Base-by-base conservation (phyloP, 2,888 invertebrate species). In the Philaethria dido region DNA sequence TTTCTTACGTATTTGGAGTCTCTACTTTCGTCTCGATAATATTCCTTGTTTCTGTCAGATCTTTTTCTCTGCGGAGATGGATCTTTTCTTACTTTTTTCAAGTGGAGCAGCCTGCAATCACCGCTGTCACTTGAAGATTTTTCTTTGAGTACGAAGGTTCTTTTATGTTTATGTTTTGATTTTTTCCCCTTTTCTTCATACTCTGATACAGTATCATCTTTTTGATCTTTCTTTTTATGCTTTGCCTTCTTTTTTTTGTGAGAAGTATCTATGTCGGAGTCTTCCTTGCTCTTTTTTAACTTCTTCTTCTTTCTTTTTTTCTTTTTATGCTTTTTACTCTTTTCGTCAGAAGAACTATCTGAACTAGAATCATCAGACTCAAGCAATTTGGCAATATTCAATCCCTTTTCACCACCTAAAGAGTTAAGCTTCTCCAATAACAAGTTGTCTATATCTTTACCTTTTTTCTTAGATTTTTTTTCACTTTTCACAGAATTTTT, bases 401-500 rank as follows among this genome's bases (percentile, higher is more conserved):
- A 74, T 55, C 80, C 78, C 68, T 87, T 87, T 29, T 85, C 80
- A 48, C 85, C 93, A 70, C 93, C 93, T 80, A 96, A 85, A 71
- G 95, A 94, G 80, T 94, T 95, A 69, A 95, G 94, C 80, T 96
- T 96, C 71, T 94, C 94, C 74, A 95, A 95, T 63, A 97, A 87
- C 75, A 95, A 93, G 71, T 94, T 93, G 82, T 96, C 96, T 18
- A 97, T 86, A 77, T 94, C 93, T 66, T 88, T 88, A 64, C 86
- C 87, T 72, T 89, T 92, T 69, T 87, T 88, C 73, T 85, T 85
- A 14, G 76, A 74, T 75, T 91, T 94, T 79, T 92, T 94, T 75
- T 86, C 93, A 74, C 82, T 88, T 76, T 94, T 94, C 50, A 77
- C 80, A 71, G 91, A 85, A 78, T 93, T 93, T 70, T 80, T 85